Evolutionary conservation across 1,140 invertebrate species (phyloP), one percentile per base, ranked within the genome.

Genomic region (Uloborus diversus): DNA sequence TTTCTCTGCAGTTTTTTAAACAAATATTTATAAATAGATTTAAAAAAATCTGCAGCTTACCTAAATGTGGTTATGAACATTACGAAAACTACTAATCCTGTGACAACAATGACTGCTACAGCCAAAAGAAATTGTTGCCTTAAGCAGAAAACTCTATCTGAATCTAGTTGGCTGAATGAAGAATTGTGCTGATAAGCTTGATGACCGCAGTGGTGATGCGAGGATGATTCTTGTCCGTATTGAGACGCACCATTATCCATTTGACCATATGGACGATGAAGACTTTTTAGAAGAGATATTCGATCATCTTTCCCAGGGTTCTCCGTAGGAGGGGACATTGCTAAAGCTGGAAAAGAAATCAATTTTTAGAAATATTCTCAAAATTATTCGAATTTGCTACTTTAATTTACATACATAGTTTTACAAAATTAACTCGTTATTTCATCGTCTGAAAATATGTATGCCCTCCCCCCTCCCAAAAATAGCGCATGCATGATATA

Each of bases 81-180:
- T 49, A 76, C 61, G 13, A 64, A 66, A 53, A 65, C 30, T 27
- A 76, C 73, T 64, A 76, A 57, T 37, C 73, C 66, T 3, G 47
- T 37, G n/a, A 65, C 73, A 32, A 76, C 73, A 25, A 76, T 37
- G 59, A 76, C 42, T 23, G 61, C 61, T 27, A 49, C 47, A 4
- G 32, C 61, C 37, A 37, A 56, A 23, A 76, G 61, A 53, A 76
- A 64, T 27, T 76, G 73, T 30, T 76, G 73, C 30, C 73, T 65
- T 28, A 76, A 62, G 30, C 73, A 76, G 37, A 76, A 76, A 2
- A 76, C 37, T 33, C 65, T 76, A n/a, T 76, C 61, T n/a, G 73
- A 20, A 42, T 76, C 73, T 3, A 49, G 9, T 5, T 75, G 57
- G n/a, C 61, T 66, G 9, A 59, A 47, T 33, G 5, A 20, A 23